These are phyloP conservation scores for Junonia oenone DNA, from an alignment of 2,888 invertebrate genomes.

Conservation along the genomic window DNA sequence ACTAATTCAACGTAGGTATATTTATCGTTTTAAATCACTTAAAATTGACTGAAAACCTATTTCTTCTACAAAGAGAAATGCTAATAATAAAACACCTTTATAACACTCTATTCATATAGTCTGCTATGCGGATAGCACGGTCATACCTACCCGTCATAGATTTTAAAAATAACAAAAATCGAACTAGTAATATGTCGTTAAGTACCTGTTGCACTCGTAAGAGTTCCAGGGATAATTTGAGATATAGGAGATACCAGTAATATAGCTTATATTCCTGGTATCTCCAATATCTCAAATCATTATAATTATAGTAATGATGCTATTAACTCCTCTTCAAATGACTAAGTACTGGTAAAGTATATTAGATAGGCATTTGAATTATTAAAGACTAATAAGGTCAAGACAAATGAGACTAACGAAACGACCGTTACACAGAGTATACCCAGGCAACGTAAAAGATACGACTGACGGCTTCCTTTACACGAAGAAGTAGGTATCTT, in stretches of 20 bases:
- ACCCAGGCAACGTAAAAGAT: background rate
- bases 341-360: too few relatives aligned
- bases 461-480: background rate
- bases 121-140: background rate
- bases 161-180: background rate
- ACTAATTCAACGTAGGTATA: conserved; percentile 21
- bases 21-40: background rate
- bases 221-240: background rate
- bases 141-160: background rate
- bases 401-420: background rate
- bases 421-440: background rate
- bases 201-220: conserved; percentile 8
- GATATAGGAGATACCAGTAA: too few relatives aligned
- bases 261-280: too few relatives aligned
- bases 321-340: too few relatives aligned
- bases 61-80: too few relatives aligned
- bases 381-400: too few relatives aligned
- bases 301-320: too few relatives aligned
- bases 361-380: conserved; percentile 40
- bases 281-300: too few relatives aligned
- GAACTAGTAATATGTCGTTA: background rate
- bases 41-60: background rate
- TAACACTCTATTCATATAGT: conserved; percentile 17
- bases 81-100: too few relatives aligned
- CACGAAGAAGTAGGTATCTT: conserved; percentile 34